These are phyloP conservation scores for Hyposoter didymator DNA, from an alignment of 2,888 invertebrate species.

Conservation along the genomic window DNA sequence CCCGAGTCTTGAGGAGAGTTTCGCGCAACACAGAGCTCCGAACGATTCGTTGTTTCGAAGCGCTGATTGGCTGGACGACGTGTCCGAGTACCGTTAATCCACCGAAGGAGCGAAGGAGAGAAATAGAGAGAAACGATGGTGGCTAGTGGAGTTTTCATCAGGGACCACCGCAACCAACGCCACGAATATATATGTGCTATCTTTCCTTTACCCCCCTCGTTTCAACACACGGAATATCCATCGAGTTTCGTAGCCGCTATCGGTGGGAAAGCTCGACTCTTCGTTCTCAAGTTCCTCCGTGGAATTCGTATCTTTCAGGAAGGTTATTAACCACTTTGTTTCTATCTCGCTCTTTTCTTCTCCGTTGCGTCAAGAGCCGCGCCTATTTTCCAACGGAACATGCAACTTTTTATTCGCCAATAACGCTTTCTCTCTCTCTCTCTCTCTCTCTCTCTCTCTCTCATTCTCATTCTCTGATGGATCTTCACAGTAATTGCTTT, in stretches of 20 bases:
- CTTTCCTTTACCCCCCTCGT: slow-evolving; percentile 43
- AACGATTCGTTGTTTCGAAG: slow-evolving; percentile 67
- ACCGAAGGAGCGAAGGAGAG: slow-evolving; percentile 63
- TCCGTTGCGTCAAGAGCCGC: slow-evolving; percentile 47
- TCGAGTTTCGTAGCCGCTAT: slow-evolving; percentile 49
- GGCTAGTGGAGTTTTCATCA: slow-evolving; percentile 78
- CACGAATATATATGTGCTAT: slow-evolving; percentile 50
- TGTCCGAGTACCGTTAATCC: slow-evolving; percentile 80
- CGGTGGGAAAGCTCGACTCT: slow-evolving; percentile 66
- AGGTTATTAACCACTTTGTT: slow-evolving; percentile 62
- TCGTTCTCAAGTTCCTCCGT: slow-evolving; percentile 61
- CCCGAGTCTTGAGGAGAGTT: slow-evolving; percentile 51
- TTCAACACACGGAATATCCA: slow-evolving; percentile 41
- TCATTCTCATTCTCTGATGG: slow-evolving; percentile 11
- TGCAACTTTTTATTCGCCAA: slow-evolving; percentile 37
- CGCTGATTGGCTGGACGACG: slow-evolving; percentile 77
- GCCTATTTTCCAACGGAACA: slow-evolving; percentile 64
- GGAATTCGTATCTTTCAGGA: slow-evolving; percentile 65
- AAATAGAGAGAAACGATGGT: slow-evolving; percentile 67
- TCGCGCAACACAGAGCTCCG: slow-evolving; percentile 32
- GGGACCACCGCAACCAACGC: slow-evolving; percentile 72
- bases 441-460: neutral
- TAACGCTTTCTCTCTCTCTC: slow-evolving; percentile 10
- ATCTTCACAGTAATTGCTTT: slow-evolving; percentile 48
- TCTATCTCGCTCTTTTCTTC: slow-evolving; percentile 30